Percentiles rank a stretch among this genome's conserved stretches.
Conservation (phyloP, 2,888 invertebrate species). For the Lumbricus terrestris region DNA sequence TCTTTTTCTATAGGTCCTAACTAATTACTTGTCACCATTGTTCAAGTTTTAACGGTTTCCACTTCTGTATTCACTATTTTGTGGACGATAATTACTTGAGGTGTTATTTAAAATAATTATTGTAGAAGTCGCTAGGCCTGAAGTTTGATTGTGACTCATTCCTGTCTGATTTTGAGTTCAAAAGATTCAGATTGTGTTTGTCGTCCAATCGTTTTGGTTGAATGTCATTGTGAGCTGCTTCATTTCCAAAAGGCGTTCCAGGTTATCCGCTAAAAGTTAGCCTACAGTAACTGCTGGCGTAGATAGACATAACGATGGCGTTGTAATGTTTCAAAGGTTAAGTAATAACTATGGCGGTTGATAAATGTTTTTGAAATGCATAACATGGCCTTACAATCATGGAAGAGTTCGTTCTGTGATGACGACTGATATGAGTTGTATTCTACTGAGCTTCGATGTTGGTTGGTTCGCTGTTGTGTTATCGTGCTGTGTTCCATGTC, state of each 20-base stretch:
- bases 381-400: conserved; percentile 3
- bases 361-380: background rate
- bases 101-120: background rate
- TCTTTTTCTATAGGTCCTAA: background rate
- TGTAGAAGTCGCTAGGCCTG: background rate
- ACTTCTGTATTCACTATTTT: background rate
- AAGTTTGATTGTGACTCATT: background rate
- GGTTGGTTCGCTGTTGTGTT: background rate
- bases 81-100: background rate
- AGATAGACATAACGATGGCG: too few species aligned
- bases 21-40: background rate
- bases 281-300: too few species aligned
- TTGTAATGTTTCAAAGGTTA: too few species aligned
- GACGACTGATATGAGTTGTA: conserved; percentile 3
- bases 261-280: too few species aligned
- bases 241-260: background rate
- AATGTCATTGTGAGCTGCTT: background rate
- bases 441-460: background rate
- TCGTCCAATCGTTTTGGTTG: background rate
- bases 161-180: background rate
- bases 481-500: background rate
- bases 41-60: background rate
- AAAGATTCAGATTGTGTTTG: too few species aligned
- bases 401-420: background rate
- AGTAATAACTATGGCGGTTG: background rate